Percentiles rank a stretch among this genome's conserved stretches.
Conservation (phyloP, 2,797 vertebrate genomes). For the Neosilurus mollespiculum region DNA sequence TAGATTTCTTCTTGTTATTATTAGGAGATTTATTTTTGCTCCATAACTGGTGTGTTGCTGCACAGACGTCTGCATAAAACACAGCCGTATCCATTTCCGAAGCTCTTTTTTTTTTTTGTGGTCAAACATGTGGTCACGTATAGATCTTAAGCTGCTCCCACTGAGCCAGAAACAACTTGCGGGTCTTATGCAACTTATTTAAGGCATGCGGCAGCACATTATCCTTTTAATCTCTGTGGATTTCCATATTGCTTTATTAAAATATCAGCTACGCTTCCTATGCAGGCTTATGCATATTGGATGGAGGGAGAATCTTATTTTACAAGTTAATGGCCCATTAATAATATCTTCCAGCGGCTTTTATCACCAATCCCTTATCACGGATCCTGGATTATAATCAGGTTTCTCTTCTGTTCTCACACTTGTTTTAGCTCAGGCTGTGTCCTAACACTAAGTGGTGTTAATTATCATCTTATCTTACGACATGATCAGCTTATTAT, state of each 20-base stretch:
- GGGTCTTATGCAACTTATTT: background rate
- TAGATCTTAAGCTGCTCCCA: conserved; percentile 13
- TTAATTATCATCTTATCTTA: conserved; percentile 37
- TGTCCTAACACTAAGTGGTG: conserved; percentile 37
- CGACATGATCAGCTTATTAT: conserved; percentile 23
- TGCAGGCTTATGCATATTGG: background rate
- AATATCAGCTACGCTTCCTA: background rate
- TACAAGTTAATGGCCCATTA: background rate
- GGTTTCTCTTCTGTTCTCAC: background rate
- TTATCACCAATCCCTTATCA: background rate
- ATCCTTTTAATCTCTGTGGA: background rate
- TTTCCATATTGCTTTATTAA: background rate
- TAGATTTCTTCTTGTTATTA: background rate
- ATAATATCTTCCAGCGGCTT: background rate
- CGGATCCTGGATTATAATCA: background rate
- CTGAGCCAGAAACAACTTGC: background rate
- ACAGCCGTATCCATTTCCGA: background rate
- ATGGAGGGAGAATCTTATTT: background rate
- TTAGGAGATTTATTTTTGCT: background rate
- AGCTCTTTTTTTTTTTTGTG: background rate
- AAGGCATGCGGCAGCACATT: background rate
- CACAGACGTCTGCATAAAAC: background rate
- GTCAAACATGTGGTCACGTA: background rate
- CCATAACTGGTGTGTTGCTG: background rate
- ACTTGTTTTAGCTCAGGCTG: conserved; percentile 6